Base-by-base conservation (phyloP, 2,113 vertebrate genomes). In the Rhynchopsitta pachyrhyncha region DNA sequence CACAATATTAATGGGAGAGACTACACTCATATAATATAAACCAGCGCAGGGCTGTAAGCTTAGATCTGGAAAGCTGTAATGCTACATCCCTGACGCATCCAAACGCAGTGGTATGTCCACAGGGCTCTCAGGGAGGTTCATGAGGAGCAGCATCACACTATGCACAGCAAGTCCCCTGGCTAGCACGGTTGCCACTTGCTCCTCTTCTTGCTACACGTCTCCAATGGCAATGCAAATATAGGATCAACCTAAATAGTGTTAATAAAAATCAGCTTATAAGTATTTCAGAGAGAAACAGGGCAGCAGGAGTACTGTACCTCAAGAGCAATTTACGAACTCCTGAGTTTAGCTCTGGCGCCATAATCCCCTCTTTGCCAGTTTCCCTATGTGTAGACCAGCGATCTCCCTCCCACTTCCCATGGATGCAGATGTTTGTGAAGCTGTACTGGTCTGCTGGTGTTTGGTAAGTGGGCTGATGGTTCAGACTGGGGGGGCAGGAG, bases 381-480 rank as follows among this genome's bases (percentile, higher is more conserved):
- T 62, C 55, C 22, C 29, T 59, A 0, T n/a, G 24, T 49, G n/a
- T n/a, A 17, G 62, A 68, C 17, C 2, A 59, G 22, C 0, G 0
- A 4, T 33, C 7, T 19, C 37, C 78, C 46, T 31, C 46, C 41
- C 33, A 6, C 28, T 68, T 62, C 23, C 52, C 47, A 7, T 15
- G 60, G 47, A 20, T 17, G 35, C 73, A 18, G 33, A 67, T 57
- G 18, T 18, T 42, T 42, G n/a, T 17, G 66, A 62, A 52, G 33
- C 53, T 78, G 71, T 29, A 11, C 20, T 9, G 25, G 17, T 39
- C 73, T 37, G 53, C 42, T 57, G 29, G 23, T n/a, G 20, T 70
- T 46, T 18, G 42, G 20, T 75, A 67, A 60, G 44, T 4, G n/a
- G 5, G 6, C 55, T n/a, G 39, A 19, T 16, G 29, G 17, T 57